phyloP scores from a whole-genome alignment of 2,113 vertebrate genomes.

The Cheirogaleus medius region DNA sequence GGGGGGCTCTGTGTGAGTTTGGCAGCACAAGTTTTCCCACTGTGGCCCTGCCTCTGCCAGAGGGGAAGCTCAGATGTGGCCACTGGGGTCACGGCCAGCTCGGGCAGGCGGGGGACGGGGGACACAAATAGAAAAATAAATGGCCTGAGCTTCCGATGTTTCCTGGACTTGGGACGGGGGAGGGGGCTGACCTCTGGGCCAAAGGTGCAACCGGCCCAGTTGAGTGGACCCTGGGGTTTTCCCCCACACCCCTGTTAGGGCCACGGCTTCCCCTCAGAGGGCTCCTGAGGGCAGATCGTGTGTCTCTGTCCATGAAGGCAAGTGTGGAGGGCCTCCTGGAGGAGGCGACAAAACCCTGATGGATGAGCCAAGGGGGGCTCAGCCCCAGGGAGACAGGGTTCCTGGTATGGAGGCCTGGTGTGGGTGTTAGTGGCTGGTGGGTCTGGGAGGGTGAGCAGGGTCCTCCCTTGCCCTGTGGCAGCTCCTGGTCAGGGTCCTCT shows the following conservation, averaged over 20 bases:
- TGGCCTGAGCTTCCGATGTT: constrained; percentile 79
- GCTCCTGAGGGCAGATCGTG: neutral
- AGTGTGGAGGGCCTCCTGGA: neutral
- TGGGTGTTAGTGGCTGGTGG: neutral
- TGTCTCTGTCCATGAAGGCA: neutral
- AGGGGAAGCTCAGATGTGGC: constrained; percentile 86
- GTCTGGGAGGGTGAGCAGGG: neutral
- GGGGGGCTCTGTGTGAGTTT: constrained; percentile 87
- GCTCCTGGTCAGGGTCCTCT: neutral
- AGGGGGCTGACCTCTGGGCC: constrained; percentile 33
- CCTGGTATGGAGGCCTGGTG: too few species aligned
- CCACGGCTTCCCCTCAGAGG: neutral
- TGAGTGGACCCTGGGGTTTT: neutral
- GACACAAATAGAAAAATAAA: constrained; percentile 83
- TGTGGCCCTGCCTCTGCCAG: constrained; percentile 75
- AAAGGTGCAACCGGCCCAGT: neutral
- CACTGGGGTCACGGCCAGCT: constrained; percentile 86
- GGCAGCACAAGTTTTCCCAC: constrained; percentile 86
- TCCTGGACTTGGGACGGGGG: constrained; percentile 66
- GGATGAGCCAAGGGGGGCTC: neutral
- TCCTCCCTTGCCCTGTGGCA: neutral
- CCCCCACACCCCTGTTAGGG: neutral
- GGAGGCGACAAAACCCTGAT: neutral
- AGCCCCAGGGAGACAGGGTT: neutral
- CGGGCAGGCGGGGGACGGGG: constrained; percentile 72